These are phyloP conservation scores for Mus spicilegus DNA, from an alignment of 2,113 vertebrate genomes.

Conservation along the genomic window DNA sequence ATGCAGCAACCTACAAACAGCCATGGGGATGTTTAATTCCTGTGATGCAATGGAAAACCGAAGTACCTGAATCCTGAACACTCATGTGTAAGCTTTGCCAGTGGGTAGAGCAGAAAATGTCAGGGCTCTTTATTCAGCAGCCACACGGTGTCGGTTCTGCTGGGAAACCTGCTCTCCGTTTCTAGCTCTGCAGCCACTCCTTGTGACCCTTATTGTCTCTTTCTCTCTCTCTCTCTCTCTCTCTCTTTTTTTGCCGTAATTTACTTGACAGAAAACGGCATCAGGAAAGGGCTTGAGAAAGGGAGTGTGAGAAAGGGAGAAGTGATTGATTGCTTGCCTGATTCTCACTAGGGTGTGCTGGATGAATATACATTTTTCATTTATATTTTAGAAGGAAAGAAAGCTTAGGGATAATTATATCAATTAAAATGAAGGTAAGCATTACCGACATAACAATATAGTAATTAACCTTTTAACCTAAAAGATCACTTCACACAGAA, in stretches of 20 bases:
- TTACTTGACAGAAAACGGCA: constrained; percentile 46
- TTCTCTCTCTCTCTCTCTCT: too few relatives aligned
- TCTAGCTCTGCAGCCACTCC: neutral
- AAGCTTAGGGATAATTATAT: constrained; percentile 2
- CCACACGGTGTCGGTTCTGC: neutral
- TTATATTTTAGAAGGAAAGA: constrained; percentile 1
- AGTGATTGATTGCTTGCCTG: neutral
- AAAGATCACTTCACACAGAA: neutral
- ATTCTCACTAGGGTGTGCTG: neutral
- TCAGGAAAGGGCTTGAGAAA: neutral
- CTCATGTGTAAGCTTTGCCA: neutral
- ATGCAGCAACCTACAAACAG: neutral
- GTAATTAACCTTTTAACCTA: neutral
- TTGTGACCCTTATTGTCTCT: constrained; percentile 17
- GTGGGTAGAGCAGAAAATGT: neutral
- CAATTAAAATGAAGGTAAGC: constrained; percentile 30
- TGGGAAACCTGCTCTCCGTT: constrained; percentile 57
- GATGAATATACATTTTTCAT: neutral
- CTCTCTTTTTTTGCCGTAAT: neutral
- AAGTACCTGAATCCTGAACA: neutral
- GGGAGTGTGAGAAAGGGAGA: neutral
- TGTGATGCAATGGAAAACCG: constrained; percentile 17
- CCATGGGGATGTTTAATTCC: neutral
- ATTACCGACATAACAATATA: neutral
- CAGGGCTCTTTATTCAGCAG: neutral